Evolutionary conservation across 2,888 invertebrate genomes (phyloP).

Genomic region (Coenonympha arcania): DNA sequence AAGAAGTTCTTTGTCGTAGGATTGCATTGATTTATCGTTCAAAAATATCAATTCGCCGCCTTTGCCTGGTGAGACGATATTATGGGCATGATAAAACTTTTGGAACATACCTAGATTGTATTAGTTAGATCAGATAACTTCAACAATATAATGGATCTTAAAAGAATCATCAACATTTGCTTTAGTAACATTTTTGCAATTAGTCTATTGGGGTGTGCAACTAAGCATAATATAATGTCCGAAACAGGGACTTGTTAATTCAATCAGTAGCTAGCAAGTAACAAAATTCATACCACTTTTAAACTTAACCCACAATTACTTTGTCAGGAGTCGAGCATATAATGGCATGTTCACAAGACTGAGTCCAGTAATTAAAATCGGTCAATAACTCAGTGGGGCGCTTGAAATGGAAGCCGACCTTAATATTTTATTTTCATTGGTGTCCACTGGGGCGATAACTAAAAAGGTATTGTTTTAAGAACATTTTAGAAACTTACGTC

Average conservation of each 20-base stretch:
- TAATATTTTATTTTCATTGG: constrained; percentile 5
- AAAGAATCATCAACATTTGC: too few relatives aligned
- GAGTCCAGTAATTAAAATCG: constrained; percentile 58
- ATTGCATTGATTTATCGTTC: background rate
- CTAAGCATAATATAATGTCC: too few relatives aligned
- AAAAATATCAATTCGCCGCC: too few relatives aligned
- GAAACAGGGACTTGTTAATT: background rate
- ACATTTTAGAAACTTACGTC: background rate
- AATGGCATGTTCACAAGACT: constrained; percentile 46
- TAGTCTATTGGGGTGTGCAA: too few relatives aligned
- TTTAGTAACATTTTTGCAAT: too few relatives aligned
- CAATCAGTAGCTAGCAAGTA: constrained; percentile 3
- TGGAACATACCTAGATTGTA: too few relatives aligned
- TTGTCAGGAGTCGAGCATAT: constrained; percentile 20
- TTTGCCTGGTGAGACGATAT: too few relatives aligned
- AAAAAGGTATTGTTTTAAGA: constrained; percentile 3
- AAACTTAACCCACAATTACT: constrained; percentile 14
- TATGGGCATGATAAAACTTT: too few relatives aligned
- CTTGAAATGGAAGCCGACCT: constrained; percentile 7
- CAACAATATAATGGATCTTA: too few relatives aligned
- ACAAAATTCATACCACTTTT: constrained; percentile 17
- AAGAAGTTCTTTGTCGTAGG: constrained; percentile 9
- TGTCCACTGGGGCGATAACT: background rate
- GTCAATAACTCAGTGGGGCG: constrained; percentile 52
- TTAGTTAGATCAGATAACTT: too few relatives aligned